Evolutionary conservation across 53 echinoderm and acorn worm species (phyloP).

Genomic region (Apostichopus leukothele): DNA sequence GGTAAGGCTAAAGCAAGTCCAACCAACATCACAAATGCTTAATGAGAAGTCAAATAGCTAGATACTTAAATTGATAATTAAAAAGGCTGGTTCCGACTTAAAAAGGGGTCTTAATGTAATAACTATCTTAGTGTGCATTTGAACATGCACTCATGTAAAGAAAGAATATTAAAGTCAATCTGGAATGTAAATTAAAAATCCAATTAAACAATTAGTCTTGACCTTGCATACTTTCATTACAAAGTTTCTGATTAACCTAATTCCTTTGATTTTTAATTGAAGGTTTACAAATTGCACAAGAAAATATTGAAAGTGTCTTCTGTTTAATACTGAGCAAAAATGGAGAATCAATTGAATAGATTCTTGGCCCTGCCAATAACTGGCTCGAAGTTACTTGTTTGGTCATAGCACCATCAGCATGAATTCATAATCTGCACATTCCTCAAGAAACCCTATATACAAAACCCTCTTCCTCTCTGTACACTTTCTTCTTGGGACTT

Average conservation of each 20-base stretch:
- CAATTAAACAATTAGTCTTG: background rate
- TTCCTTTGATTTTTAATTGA: background rate
- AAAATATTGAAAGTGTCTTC: constrained; percentile 21
- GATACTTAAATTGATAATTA: background rate
- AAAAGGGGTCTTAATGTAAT: background rate
- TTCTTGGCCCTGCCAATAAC: background rate
- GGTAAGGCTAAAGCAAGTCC: too few relatives aligned
- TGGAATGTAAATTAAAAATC: constrained; percentile 10
- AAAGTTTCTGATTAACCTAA: background rate
- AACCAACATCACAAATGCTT: too few relatives aligned
- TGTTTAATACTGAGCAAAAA: constrained; percentile 19
- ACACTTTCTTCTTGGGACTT: constrained; percentile 30
- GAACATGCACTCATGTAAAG: background rate
- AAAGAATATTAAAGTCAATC: constrained; percentile 1
- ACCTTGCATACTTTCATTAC: constrained; percentile 2
- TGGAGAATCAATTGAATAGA: background rate
- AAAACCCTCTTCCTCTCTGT: constrained; percentile 5
- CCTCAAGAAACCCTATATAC: constrained; percentile 36
- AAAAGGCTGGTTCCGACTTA: constrained; percentile 1
- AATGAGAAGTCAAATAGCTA: too few relatives aligned
- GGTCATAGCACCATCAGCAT: constrained; percentile 42
- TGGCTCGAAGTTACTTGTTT: constrained; percentile 23
- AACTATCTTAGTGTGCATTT: background rate
- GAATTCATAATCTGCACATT: constrained; percentile 28
- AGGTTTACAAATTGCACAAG: constrained; percentile 32